These are phyloP conservation scores for Avahi laniger DNA, from an alignment of 2,797 vertebrate species.

Conservation along the genomic window DNA sequence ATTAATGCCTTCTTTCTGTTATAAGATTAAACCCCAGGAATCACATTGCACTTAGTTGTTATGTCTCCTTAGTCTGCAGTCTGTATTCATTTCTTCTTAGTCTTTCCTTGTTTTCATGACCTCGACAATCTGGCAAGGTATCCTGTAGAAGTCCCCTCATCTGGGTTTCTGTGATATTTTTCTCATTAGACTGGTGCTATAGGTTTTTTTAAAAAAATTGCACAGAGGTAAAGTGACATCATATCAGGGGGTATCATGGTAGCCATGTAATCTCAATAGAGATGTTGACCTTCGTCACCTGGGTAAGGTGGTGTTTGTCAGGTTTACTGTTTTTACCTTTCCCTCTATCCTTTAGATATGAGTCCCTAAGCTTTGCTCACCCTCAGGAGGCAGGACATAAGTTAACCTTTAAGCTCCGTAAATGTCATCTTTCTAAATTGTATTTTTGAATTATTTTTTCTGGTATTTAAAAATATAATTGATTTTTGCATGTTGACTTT, in stretches of 20 bases:
- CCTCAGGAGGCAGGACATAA: neutral
- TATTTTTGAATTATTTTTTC: neutral
- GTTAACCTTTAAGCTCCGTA: neutral
- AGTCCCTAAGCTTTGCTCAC: neutral
- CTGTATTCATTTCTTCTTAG: neutral
- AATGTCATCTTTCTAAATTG: neutral
- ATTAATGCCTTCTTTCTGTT: neutral
- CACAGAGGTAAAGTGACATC: neutral
- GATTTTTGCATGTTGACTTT: neutral
- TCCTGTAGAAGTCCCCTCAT: neutral
- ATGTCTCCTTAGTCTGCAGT: neutral
- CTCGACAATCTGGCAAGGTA: neutral
- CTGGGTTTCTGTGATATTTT: neutral
- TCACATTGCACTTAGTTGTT: neutral
- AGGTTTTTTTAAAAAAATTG: neutral
- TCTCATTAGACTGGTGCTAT: neutral
- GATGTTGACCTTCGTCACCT: neutral
- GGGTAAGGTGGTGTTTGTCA: neutral
- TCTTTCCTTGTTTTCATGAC: neutral
- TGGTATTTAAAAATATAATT: constrained; percentile 19
- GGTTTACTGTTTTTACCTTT: neutral
- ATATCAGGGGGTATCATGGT: neutral
- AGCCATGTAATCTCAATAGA: neutral
- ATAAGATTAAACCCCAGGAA: neutral
- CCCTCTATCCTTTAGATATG: neutral